Evolutionary conservation across 2,888 invertebrate genomes (phyloP).

Genomic region (Crossocerus cetratus): DNA sequence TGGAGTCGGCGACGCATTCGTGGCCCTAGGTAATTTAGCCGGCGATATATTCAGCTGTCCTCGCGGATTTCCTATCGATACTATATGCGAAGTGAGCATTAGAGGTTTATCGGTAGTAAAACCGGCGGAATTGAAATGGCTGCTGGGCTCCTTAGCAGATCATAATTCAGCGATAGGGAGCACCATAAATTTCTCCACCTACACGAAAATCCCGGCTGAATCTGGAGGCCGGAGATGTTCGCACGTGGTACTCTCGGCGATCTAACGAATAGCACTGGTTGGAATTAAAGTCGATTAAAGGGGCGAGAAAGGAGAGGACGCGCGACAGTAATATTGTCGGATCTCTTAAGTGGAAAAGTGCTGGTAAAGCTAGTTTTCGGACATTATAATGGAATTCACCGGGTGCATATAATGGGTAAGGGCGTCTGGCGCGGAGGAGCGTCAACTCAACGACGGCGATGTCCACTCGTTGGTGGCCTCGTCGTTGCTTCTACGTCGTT

Average conservation of each 20-base stretch:
- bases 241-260: too few species aligned
- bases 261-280: too few species aligned
- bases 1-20: too few species aligned
- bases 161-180: constrained; percentile 31
- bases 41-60: neutral
- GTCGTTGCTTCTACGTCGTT: neutral
- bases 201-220: neutral
- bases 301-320: too few species aligned
- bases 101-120: constrained; percentile 32
- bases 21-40: neutral
- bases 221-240: too few species aligned
- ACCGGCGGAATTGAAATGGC: constrained; percentile 8
- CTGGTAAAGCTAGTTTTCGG: constrained; percentile 29
- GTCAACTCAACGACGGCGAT: constrained; percentile 7
- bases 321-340: neutral
- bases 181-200: constrained; percentile 20
- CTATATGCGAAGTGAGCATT: neutral
- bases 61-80: constrained; percentile 1
- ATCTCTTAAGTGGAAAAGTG: constrained; percentile 15
- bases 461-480: constrained; percentile 14
- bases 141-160: constrained; percentile 12
- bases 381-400: constrained; percentile 38
- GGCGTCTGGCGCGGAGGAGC: constrained; percentile 15
- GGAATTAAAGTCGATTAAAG: too few species aligned
- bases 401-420: constrained; percentile 37